Evolutionary conservation across 1,140 invertebrate genomes (phyloP).

Genomic region (Aphaenogaster rudis): DNA sequence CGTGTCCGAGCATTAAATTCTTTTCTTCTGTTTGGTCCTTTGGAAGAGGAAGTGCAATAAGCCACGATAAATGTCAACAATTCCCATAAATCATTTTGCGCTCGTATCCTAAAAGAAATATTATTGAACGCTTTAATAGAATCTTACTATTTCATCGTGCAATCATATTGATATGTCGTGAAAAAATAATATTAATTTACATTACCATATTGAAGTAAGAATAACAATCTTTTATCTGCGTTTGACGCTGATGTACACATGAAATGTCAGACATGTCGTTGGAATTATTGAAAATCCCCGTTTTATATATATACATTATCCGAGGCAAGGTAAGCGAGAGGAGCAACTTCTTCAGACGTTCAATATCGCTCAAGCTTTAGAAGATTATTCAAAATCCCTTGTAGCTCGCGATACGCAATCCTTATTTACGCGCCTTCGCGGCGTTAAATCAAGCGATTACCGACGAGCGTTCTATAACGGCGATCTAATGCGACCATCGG

Average conservation of each 20-base stretch:
- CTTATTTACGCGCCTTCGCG: conserved; percentile 70
- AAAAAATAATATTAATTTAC: conserved; percentile 8
- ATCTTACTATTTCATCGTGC: conserved; percentile 23
- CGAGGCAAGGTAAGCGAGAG: not conserved
- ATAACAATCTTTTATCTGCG: not conserved
- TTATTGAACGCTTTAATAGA: not conserved
- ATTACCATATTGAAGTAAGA: not conserved
- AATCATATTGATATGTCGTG: not conserved
- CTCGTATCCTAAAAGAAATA: conserved; percentile 12
- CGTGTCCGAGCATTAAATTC: conserved; percentile 56
- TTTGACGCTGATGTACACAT: no score
- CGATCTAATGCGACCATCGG: conserved; percentile 30
- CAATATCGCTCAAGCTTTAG: conserved; percentile 17
- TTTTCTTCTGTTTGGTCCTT: conserved; percentile 53
- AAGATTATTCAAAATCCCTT: conserved; percentile 46
- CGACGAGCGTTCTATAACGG: conserved; percentile 12
- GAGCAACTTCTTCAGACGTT: not conserved
- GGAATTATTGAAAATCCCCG: not conserved
- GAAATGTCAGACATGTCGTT: not conserved
- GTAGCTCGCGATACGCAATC: conserved; percentile 49
- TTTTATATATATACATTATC: not conserved
- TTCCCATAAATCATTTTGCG: conserved; percentile 32
- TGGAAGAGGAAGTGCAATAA: conserved; percentile 55
- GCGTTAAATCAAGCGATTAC: conserved; percentile 73
- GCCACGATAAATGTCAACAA: conserved; percentile 57